These are phyloP conservation scores for Rhineura floridana DNA, from an alignment of 2,113 vertebrate species.

Conservation along the genomic window DNA sequence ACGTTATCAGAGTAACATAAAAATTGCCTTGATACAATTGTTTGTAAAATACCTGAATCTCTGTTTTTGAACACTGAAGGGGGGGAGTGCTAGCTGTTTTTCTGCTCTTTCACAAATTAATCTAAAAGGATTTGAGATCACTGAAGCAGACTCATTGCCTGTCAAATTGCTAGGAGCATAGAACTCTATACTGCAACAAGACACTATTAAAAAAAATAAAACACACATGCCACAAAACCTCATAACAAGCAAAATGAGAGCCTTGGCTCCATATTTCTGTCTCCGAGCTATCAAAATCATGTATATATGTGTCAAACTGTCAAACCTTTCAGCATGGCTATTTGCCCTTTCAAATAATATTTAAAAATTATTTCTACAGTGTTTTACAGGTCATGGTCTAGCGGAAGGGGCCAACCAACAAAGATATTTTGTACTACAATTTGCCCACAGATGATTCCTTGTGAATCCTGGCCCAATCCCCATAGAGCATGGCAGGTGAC, in stretches of 20 bases:
- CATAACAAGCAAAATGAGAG: conserved; percentile 69
- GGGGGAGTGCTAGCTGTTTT: conserved; percentile 86
- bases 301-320: conserved; percentile 83
- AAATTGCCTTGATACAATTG: conserved; percentile 84
- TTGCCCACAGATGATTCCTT: conserved; percentile 80
- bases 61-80: conserved; percentile 56
- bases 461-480: conserved; percentile 77
- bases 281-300: conserved; percentile 76
- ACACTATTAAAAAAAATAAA: conserved; percentile 62
- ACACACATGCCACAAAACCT: conserved; percentile 41
- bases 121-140: conserved; percentile 81
- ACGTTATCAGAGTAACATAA: conserved; percentile 80
- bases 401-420: conserved; percentile 78
- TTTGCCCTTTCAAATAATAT: conserved; percentile 85
- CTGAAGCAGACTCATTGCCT: conserved; percentile 80
- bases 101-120: conserved; percentile 86
- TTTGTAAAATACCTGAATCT: conserved; percentile 78
- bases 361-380: conserved; percentile 86
- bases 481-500: conserved; percentile 82
- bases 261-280: conserved; percentile 49
- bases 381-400: conserved; percentile 84
- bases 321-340: conserved; percentile 80
- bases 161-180: conserved; percentile 72
- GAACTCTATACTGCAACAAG: conserved; percentile 71
- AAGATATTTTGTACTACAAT: conserved; percentile 84